Evolutionary conservation across 2,797 vertebrate species (phyloP), one percentile per base, ranked within the genome.

Genomic region (Lepus oiostolus): DNA sequence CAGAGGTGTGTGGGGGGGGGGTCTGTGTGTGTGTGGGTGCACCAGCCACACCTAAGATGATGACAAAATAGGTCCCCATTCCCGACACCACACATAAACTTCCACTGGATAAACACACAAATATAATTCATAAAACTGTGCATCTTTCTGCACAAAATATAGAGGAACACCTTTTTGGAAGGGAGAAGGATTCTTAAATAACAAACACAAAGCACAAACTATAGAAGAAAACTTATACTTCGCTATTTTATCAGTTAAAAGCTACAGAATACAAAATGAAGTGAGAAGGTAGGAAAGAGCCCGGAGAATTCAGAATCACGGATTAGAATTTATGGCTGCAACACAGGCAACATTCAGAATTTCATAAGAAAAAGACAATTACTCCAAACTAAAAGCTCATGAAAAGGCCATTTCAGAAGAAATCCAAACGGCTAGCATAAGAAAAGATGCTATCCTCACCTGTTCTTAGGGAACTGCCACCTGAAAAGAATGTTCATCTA

Each of bases 221-320:
- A 47, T 47, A 47, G 42, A 47, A 47, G 42, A 47, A 47, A 47
- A 47, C 42, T 47, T 32, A 77, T 5, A 47, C 47, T 75, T n/a
- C 75, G 32, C 67, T 77, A 63, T 17, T 82, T 86, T 26, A 71
- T 1, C 76, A 83, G 50, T 82, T 83, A 63, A 94, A 94, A 85
- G 38, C 42, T 68, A 42, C 26, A 38, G 35, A 38, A 47, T 38
- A 26, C 72, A 72, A 52, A 83, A 67, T 91, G 35, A 77, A 87
- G 83, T 63, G 30, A 77, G 63, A 81, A 77, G 70, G 52, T 22
- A 83, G 80, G 80, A 9, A 22, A 42, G 22, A 92, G 22, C 12
- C 24, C n/a, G 42, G 26, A 60, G 19, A 47, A 47, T 8, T 47
- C 42, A 47, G 42, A 8, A 47, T 47, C 42, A 47, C 30, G 16